Conservation (phyloP, 2,888 invertebrate species). For the Synergus japonicus region DNA sequence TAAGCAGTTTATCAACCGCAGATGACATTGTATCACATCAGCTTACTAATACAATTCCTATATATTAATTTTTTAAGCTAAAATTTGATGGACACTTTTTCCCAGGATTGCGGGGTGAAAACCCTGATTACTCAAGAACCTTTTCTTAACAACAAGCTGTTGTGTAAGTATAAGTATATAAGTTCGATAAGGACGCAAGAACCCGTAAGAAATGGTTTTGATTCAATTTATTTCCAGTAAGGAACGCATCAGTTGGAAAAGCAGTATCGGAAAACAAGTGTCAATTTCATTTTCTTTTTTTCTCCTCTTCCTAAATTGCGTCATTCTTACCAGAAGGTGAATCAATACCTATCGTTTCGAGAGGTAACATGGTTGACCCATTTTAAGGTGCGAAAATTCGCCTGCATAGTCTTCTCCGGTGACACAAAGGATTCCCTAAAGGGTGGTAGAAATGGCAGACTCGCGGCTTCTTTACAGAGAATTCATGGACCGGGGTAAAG, state of each 20-base stretch:
- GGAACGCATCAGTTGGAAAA: neutral
- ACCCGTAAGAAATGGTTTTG: neutral
- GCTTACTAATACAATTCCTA: no score
- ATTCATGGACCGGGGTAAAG: constrained; percentile 50
- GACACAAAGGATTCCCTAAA: constrained; percentile 51
- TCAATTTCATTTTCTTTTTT: constrained; percentile 17
- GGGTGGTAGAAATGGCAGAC: constrained; percentile 24
- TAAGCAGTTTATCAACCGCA: neutral
- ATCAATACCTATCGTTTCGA: constrained; percentile 22
- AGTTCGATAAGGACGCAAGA: neutral
- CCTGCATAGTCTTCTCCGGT: constrained; percentile 43
- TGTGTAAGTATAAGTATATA: neutral
- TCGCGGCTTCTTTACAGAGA: constrained; percentile 49
- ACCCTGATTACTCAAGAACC: neutral
- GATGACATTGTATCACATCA: neutral
- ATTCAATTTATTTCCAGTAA: neutral
- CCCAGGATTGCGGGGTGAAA: no score
- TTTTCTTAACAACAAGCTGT: neutral
- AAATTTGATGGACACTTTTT: no score
- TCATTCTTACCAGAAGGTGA: constrained; percentile 17
- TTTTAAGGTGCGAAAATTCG: constrained; percentile 49
- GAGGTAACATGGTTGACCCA: constrained; percentile 14
- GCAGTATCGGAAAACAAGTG: constrained; percentile 30
- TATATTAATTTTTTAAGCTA: no score
- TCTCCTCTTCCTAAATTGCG: neutral